Base-by-base conservation (phyloP, 2,888 invertebrate genomes). In the Acronicta psi region DNA sequence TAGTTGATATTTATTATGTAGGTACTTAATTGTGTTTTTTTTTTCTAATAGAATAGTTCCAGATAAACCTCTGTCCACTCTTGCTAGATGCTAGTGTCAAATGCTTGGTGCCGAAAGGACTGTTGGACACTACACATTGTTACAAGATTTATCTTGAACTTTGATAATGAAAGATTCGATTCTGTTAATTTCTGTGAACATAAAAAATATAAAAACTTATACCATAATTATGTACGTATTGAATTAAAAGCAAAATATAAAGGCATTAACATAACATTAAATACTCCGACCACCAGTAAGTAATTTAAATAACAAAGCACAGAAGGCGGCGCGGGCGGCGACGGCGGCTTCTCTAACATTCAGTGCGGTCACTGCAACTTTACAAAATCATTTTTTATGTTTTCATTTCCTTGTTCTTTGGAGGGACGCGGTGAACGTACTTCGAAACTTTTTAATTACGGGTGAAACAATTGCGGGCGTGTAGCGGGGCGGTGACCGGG, bases 371-470 rank as follows among this genome's bases (percentile, higher is more conserved):
- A 52, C 38, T 46, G 31, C 46, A 54, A 69, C 54, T 65, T 60
- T 36, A 56, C 42, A 49, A 59, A 47, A 59, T 43, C 11, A 47
- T 36, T 67, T 73, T 69, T 62, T 23, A 65, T 50, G 25, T 61
- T 59, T 53, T 61, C 43, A 59, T 53, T 69, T 59, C 55, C 52
- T 49, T 38, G 49, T 56, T 55, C 38, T 53, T 43, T 25, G 38
- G 40, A 58, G 56, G 41, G 42, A 58, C 58, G 53, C 58, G 53
- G 14, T 51, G 54, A 54, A 62, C 51, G 65, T 57, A 52, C 45
- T 59, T 51, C 40, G 47, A 31, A 64, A 73, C 63, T 74, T 73
- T 75, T 75, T 70, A 75, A 75, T 75, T 69, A 73, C 46, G 55
- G 67, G 46, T 53, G 52, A 53, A 67, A 74, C 73, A 74, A 73